phyloP scores from a whole-genome alignment of 2,797 vertebrate species.

The Liasis olivaceus region DNA sequence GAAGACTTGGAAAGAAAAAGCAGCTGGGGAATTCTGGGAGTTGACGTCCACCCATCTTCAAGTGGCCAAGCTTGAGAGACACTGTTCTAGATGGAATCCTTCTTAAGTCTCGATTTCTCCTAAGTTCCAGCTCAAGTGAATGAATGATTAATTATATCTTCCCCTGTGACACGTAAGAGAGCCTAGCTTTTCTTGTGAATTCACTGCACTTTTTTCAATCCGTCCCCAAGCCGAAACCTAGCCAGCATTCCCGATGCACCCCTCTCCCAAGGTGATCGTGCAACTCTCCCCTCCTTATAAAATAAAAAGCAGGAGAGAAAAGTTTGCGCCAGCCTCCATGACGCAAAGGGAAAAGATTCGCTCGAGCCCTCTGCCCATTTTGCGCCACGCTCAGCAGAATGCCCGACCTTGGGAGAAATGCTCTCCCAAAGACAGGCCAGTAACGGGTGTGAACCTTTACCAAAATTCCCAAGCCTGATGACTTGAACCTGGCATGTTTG shows the following conservation, averaged over 20 bases:
- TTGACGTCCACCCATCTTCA: too few relatives aligned
- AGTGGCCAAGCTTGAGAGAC: too few relatives aligned
- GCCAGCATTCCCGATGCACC: accelerated
- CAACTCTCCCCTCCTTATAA: neutral
- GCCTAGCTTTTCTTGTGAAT: too few relatives aligned
- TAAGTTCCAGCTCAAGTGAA: too few relatives aligned
- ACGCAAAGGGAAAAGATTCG: neutral
- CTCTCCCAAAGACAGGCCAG: neutral
- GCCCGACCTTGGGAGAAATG: neutral
- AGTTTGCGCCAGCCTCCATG: neutral
- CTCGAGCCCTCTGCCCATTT: neutral
- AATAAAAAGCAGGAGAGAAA: neutral
- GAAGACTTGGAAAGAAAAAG: too few relatives aligned
- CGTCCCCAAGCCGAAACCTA: neutral
- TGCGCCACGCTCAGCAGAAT: neutral
- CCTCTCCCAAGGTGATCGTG: neutral
- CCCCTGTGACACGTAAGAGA: too few relatives aligned
- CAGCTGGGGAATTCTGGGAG: too few relatives aligned
- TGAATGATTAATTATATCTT: too few relatives aligned
- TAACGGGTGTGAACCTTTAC: neutral
- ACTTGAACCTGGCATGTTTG: neutral
- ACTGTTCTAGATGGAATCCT: too few relatives aligned
- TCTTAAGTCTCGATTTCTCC: too few relatives aligned
- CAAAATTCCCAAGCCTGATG: neutral
- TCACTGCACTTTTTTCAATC: neutral